A percentile compares a stretch with the other conserved stretches of the same genome.
These are phyloP conservation scores for Trichomycterus rosablanca DNA, from an alignment of 2,113 vertebrate genomes.

Conservation along the genomic window DNA sequence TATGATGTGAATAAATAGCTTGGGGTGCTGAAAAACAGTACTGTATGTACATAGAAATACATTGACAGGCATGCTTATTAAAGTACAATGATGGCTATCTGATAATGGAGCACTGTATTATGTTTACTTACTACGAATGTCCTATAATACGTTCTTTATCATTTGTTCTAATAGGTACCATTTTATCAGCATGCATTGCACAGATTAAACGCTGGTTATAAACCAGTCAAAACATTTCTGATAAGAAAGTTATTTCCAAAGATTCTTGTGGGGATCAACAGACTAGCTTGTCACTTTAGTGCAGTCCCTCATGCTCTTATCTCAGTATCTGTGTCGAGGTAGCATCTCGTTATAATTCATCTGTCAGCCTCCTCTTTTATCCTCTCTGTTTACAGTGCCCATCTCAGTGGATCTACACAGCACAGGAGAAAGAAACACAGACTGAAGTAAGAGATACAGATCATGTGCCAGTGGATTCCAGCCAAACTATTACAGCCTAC, in stretches of 20 bases:
- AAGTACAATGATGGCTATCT: too few relatives aligned
- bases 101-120: too few relatives aligned
- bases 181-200: neutral
- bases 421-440: conserved; percentile 10
- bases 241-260: conserved; percentile 3
- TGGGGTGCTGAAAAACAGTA: too few relatives aligned
- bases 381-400: conserved; percentile 14
- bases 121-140: neutral
- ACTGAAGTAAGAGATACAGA: conserved; percentile 2
- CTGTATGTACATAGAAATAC: too few relatives aligned
- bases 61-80: too few relatives aligned
- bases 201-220: conserved; percentile 8
- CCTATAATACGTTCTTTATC: neutral
- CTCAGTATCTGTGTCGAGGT: neutral
- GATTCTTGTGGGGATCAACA: conserved; percentile 25
- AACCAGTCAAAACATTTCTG: conserved; percentile 7
- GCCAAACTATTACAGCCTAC: neutral
- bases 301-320: neutral
- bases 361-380: conserved; percentile 25
- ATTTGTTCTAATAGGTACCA: too few relatives aligned
- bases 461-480: neutral
- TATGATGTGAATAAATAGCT: too few relatives aligned
- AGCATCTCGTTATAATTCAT: conserved; percentile 26
- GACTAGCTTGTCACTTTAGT: neutral
- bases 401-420: neutral